These are phyloP conservation scores for Trachelus troglodyta DNA, from an alignment of 2,888 invertebrate species.

Conservation along the genomic window DNA sequence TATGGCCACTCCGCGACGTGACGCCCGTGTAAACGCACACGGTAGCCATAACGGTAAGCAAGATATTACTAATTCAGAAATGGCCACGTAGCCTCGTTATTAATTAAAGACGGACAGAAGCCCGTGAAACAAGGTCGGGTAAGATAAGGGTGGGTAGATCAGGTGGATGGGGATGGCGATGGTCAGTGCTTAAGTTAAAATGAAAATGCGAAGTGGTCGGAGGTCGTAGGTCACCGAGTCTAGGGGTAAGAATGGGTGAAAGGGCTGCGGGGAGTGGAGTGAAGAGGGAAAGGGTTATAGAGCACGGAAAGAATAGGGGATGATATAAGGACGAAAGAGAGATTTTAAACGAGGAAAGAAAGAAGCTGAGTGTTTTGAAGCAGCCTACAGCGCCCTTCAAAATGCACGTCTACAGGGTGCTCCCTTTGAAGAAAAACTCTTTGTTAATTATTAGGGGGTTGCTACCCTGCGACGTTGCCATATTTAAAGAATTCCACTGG, in stretches of 20 bases:
- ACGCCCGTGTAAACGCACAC: constrained; percentile 7
- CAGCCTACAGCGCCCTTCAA: not conserved
- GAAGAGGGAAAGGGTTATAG: constrained; percentile 27
- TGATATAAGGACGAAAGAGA: constrained; percentile 12
- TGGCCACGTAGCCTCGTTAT: constrained; percentile 14
- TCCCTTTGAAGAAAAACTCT: constrained; percentile 32
- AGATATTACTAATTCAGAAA: constrained; percentile 22
- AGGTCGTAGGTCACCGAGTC: not conserved
- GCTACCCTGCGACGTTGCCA: constrained; percentile 35
- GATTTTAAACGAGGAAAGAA: constrained; percentile 17
- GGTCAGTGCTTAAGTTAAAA: constrained; percentile 7
- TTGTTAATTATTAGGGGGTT: constrained; percentile 49
- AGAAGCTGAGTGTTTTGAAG: constrained; percentile 26
- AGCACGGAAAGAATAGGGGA: constrained; percentile 8
- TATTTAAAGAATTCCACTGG: constrained; percentile 32
- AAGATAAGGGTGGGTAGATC: not conserved
- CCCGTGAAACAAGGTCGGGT: not conserved
- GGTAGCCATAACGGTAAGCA: constrained; percentile 14
- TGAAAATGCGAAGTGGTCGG: constrained; percentile 11
- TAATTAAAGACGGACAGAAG: constrained; percentile 16
- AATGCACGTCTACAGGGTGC: not conserved
- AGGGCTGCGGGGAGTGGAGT: constrained; percentile 20
- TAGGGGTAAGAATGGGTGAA: constrained; percentile 9
- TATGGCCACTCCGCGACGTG: constrained; percentile 18
- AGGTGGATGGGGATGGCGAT: not conserved